phyloP scores from a whole-genome alignment of 2,888 invertebrate species.

The Xanthorhoe spadicearia region DNA sequence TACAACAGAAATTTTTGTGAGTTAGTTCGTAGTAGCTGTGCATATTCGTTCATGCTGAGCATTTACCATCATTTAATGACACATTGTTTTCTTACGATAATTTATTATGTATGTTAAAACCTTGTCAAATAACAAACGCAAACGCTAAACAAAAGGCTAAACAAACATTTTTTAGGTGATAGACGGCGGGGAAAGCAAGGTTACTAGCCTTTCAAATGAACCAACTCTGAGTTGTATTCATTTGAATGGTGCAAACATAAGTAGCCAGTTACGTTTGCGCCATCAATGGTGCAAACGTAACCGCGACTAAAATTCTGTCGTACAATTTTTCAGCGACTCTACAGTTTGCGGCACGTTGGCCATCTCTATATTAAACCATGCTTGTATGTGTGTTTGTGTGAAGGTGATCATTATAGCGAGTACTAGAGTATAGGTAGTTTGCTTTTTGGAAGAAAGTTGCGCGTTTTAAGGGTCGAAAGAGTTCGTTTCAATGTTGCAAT shows the following conservation, averaged over 20 bases:
- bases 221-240: no score
- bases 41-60: no score
- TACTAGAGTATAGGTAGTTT: slow-evolving; percentile 72
- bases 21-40: neutral
- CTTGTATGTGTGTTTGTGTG: slow-evolving; percentile 47
- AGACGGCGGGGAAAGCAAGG: no score
- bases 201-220: no score
- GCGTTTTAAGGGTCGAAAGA: slow-evolving; percentile 9
- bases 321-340: slow-evolving; percentile 46
- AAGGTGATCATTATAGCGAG: slow-evolving; percentile 75
- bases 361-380: slow-evolving; percentile 39
- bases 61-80: no score
- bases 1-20: slow-evolving; percentile 11
- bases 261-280: neutral
- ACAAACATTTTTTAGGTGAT: no score
- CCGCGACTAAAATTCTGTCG: slow-evolving; percentile 10
- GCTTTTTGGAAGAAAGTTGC: slow-evolving; percentile 31
- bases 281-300: neutral
- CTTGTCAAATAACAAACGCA: no score
- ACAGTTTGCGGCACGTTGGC: slow-evolving; percentile 37
- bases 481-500: slow-evolving; percentile 9
- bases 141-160: no score
- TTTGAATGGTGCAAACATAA: neutral
- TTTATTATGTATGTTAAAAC: no score
- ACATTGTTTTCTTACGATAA: no score